These are phyloP conservation scores for Brenthis daphne DNA, from an alignment of 2,888 invertebrate genomes.

Conservation along the genomic window DNA sequence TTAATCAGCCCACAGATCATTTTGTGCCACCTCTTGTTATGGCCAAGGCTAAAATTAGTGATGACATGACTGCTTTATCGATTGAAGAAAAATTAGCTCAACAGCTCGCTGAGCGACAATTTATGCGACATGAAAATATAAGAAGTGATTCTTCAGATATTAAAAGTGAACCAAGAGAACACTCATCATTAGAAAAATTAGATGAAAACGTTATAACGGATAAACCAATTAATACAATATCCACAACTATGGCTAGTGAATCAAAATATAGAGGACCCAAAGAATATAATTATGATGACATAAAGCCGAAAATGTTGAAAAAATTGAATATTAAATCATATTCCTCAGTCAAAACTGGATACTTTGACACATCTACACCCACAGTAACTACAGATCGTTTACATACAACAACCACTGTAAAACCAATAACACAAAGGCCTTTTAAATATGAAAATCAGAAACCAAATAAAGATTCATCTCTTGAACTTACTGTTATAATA, in stretches of 20 bases:
- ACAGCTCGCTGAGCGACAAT: conserved; percentile 63
- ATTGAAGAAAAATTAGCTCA: conserved; percentile 76
- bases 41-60: conserved; percentile 76
- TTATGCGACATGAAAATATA: conserved; percentile 45
- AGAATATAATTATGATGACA: conserved; percentile 64
- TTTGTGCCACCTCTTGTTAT: conserved; percentile 78
- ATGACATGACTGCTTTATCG: conserved; percentile 77
- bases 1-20: conserved; percentile 76
- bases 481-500: conserved; percentile 68
- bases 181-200: conserved; percentile 33
- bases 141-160: conserved; percentile 41
- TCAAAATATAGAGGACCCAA: conserved; percentile 59
- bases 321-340: conserved; percentile 24
- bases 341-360: conserved; percentile 2
- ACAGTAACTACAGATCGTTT: conserved; percentile 35
- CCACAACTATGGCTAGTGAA: conserved; percentile 45
- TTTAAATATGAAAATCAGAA: conserved; percentile 31
- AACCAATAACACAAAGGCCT: conserved; percentile 18
- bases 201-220: conserved; percentile 42
- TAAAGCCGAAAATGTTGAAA: conserved; percentile 54
- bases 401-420: conserved; percentile 41
- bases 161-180: conserved; percentile 42
- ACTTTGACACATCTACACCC: conserved; percentile 12
- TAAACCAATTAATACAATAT: conserved; percentile 41
- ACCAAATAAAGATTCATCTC: conserved; percentile 53